Evolutionary conservation across 2,113 vertebrate species (phyloP).

Genomic region (Apteryx mantelli): DNA sequence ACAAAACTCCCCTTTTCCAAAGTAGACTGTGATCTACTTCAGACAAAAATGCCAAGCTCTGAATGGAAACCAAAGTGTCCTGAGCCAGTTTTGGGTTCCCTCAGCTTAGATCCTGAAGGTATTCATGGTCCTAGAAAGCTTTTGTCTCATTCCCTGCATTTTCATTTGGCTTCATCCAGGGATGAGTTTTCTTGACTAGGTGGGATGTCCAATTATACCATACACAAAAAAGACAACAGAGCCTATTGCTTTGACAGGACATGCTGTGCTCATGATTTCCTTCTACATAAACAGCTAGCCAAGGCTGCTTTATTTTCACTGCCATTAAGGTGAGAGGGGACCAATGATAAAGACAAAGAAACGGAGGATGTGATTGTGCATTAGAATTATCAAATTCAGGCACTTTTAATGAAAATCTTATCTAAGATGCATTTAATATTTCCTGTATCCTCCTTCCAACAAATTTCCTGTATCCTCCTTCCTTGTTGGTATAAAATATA

Average conservation of each 20-base stretch:
- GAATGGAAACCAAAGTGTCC: not conserved
- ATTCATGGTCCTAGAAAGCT: not conserved
- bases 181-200: constrained; percentile 59
- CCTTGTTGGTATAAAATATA: constrained; percentile 12
- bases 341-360: not conserved
- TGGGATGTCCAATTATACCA: constrained; percentile 59
- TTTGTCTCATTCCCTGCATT: not conserved
- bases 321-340: constrained; percentile 39
- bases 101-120: not conserved
- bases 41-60: not conserved
- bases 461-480: not conserved
- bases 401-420: not conserved
- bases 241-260: constrained; percentile 56
- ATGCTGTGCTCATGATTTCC: constrained; percentile 49
- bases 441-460: not conserved
- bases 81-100: not conserved
- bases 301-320: constrained; percentile 64
- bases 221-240: constrained; percentile 66
- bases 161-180: constrained; percentile 43
- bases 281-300: constrained; percentile 58
- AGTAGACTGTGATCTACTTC: not conserved
- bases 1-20: not conserved
- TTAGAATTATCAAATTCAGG: not conserved
- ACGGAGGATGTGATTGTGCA: not conserved
- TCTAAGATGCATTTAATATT: not conserved